Evolutionary conservation across 2,888 invertebrate species (phyloP), one percentile per base, ranked within the genome.

Genomic region (Phyllotreta striolata): DNA sequence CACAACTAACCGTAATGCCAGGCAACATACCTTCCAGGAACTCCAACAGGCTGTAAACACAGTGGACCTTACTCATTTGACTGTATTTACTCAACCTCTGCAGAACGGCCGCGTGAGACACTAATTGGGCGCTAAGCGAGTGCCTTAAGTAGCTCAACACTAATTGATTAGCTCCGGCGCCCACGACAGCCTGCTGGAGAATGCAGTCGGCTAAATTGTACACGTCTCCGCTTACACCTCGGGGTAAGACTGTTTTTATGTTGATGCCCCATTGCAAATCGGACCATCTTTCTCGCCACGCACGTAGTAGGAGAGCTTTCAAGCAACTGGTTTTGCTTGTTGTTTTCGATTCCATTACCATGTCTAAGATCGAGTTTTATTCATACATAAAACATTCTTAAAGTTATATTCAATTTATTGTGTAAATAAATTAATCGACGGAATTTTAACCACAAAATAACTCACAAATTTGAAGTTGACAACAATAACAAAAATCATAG

Each of bases 241-340:
- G 84, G 6, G 69, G 70, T 65, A 92, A 82, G 70, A 90, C 93
- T n/a, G 92, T 92, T 85, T 96, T 96, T 61, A 97, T 93, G 77
- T 96, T 93, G 71, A 96, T 95, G 41, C 96, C 96, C 96, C 96
- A 97, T 82, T 95, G 94, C 47, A 96, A 87, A 80, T 96, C 96
- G 1, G 92, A 91, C 97, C 97, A 97, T 66, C 97, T 85, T 83
- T 97, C 96, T 73, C 95, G 87, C 97, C 97, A 98, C 52, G 96
- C 97, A 79, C 89, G 87, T 62, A 95, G 83, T 71, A 95, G 84
- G 34, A 93, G 83, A 63, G 92, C 91, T 81, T 92, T 92, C 52
- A 93, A 80, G 63, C 90, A 89, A 80, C 91, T 91, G 0, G 92
- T 92, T 85, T 92, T 92, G 79, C 91, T 92, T 38, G 92, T 92